These are phyloP conservation scores for Anoplopoma fimbria DNA, from an alignment of 2,113 vertebrate genomes.

Conservation along the genomic window DNA sequence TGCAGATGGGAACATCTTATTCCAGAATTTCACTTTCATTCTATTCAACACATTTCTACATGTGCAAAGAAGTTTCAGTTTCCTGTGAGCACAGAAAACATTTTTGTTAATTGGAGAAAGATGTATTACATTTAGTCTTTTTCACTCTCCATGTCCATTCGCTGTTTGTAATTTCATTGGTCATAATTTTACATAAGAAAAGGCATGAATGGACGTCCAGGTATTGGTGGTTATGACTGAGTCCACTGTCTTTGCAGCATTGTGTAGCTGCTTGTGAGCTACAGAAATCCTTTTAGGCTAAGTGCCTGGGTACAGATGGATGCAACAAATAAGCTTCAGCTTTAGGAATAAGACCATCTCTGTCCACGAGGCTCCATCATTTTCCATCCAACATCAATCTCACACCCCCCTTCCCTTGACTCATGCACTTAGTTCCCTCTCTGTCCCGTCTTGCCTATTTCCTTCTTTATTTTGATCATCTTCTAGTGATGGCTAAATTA, in stretches of 20 bases:
- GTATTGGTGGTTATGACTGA: background rate
- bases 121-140: background rate
- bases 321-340: slow-evolving; percentile 65
- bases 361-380: slow-evolving; percentile 56
- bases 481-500: slow-evolving; percentile 93
- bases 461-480: slow-evolving; percentile 86
- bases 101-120: background rate
- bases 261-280: slow-evolving; percentile 15
- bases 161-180: slow-evolving; percentile 20
- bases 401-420: slow-evolving; percentile 44
- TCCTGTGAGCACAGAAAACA: background rate
- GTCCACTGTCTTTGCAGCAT: slow-evolving; percentile 8
- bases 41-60: background rate
- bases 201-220: slow-evolving; percentile 16
- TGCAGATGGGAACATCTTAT: background rate
- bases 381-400: slow-evolving; percentile 62
- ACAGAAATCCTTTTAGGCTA: slow-evolving; percentile 59
- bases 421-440: slow-evolving; percentile 52
- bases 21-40: background rate
- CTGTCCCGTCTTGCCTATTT: slow-evolving; percentile 71
- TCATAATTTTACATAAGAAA: slow-evolving; percentile 21
- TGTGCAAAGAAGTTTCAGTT: background rate
- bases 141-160: background rate
- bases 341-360: slow-evolving; percentile 64
- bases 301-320: slow-evolving; percentile 54